These are phyloP conservation scores for Salpingus planirostris DNA, from an alignment of 2,888 invertebrate genomes.

Conservation along the genomic window DNA sequence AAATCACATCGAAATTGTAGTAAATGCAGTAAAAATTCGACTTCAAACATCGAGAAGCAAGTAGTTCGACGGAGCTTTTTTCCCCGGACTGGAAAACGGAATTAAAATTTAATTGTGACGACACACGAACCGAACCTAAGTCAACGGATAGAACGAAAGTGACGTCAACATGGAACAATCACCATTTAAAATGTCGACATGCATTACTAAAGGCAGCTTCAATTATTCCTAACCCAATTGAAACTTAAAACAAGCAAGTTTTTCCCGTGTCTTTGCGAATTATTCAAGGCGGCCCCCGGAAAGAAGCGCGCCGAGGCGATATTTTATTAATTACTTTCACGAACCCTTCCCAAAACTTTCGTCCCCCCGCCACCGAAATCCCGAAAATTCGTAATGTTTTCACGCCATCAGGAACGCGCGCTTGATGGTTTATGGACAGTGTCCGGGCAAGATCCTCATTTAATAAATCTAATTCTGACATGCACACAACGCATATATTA, in stretches of 20 bases:
- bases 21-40: slow-evolving; percentile 20
- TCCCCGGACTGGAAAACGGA: slow-evolving; percentile 25
- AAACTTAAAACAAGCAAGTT: slow-evolving; percentile 27
- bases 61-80: background rate
- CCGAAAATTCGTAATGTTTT: no score
- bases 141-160: slow-evolving; percentile 31
- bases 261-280: background rate
- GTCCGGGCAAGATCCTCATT: slow-evolving; percentile 29
- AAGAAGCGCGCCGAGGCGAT: no score
- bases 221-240: slow-evolving; percentile 34
- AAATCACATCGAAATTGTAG: slow-evolving; percentile 23
- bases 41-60: slow-evolving; percentile 19
- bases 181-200: slow-evolving; percentile 33
- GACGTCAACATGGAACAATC: slow-evolving; percentile 26
- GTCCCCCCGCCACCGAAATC: no score
- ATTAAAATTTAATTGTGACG: slow-evolving; percentile 32
- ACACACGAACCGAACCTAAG: slow-evolving; percentile 32
- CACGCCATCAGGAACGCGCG: no score
- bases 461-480: slow-evolving; percentile 38
- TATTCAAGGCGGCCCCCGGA: no score
- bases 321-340: no score
- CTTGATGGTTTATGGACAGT: no score
- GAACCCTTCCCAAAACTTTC: no score
- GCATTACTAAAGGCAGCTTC: slow-evolving; percentile 30
- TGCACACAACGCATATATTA: slow-evolving; percentile 37